These are phyloP conservation scores for Cotesia typhae DNA, from an alignment of 1,140 invertebrate genomes.

Conservation along the genomic window DNA sequence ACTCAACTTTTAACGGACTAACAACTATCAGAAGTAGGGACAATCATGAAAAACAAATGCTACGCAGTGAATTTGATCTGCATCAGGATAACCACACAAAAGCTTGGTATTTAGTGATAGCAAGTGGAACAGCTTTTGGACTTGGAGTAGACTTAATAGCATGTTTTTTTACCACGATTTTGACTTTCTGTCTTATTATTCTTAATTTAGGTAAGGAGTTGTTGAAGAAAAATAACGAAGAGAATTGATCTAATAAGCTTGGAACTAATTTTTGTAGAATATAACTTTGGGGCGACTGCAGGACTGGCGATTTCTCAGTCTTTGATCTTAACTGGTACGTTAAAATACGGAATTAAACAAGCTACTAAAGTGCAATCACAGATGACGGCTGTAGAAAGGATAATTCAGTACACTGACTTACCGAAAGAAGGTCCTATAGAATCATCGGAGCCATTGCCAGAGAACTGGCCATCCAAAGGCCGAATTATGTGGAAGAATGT, in stretches of 20 bases:
- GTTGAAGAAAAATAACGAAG: too few relatives aligned
- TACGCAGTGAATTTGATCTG: conserved; percentile 77
- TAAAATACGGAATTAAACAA: conserved; percentile 85
- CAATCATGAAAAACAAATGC: conserved; percentile 66
- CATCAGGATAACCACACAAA: conserved; percentile 74
- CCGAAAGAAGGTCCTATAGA: conserved; percentile 67
- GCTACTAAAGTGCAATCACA: conserved; percentile 76
- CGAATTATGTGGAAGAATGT: conserved; percentile 69
- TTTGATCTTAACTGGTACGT: conserved; percentile 79
- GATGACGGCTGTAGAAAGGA: conserved; percentile 84
- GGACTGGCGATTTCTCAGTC: conserved; percentile 87
- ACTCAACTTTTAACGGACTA: conserved; percentile 79
- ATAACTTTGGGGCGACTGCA: conserved; percentile 60
- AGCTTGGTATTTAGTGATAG: conserved; percentile 72
- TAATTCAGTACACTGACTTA: conserved; percentile 78
- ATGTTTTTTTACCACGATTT: conserved; percentile 46
- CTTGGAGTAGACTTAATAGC: conserved; percentile 50
- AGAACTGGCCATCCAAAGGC: conserved; percentile 78
- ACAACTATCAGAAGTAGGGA: conserved; percentile 81
- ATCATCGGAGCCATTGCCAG: conserved; percentile 59
- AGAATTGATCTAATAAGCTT: too few relatives aligned
- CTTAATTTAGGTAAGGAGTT: conserved; percentile 46
- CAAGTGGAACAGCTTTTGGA: conserved; percentile 68
- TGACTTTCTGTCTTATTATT: conserved; percentile 61
- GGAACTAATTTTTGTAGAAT: too few relatives aligned